A percentile compares a stretch with the other conserved stretches of the same genome.
Conservation (phyloP, 2,797 vertebrate species). For the Liparis tanakae region DNA sequence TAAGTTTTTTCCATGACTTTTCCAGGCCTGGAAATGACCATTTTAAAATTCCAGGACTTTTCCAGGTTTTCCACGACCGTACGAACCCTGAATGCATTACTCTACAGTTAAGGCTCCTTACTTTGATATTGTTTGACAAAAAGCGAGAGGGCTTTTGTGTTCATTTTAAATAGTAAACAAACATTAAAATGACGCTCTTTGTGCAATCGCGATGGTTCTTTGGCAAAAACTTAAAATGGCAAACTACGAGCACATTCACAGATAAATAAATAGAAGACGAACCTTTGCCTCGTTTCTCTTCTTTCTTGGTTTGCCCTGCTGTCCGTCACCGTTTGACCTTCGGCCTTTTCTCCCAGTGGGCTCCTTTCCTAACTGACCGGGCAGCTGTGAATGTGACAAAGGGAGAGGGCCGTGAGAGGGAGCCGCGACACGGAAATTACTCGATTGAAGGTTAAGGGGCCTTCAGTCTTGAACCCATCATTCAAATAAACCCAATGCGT, state of each 20-base stretch:
- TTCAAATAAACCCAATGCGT: slow-evolving; percentile 42
- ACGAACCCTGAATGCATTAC: no score
- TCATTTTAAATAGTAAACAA: not conserved
- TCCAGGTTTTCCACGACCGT: no score
- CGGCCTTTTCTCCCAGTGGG: slow-evolving; percentile 92
- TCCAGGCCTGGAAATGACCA: no score
- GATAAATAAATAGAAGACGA: slow-evolving; percentile 42
- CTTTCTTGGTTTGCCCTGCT: slow-evolving; percentile 94
- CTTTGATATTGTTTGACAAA: not conserved
- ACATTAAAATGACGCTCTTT: not conserved
- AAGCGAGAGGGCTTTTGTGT: not conserved
- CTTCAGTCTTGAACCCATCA: slow-evolving; percentile 29
- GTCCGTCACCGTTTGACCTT: slow-evolving; percentile 96
- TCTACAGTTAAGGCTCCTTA: not conserved
- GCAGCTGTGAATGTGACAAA: slow-evolving; percentile 84
- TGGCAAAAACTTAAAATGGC: not conserved
- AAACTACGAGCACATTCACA: not conserved
- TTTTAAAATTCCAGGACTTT: no score
- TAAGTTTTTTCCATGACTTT: no score
- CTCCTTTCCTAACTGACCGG: slow-evolving; percentile 88
- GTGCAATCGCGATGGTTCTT: not conserved
- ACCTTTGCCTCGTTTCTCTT: slow-evolving; percentile 92
- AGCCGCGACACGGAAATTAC: slow-evolving; percentile 48
- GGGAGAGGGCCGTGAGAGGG: slow-evolving; percentile 59
- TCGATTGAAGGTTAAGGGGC: slow-evolving; percentile 56